A percentile compares a stretch with the other conserved stretches of the same genome.
These are phyloP conservation scores for Aegotheles bennettii DNA, from an alignment of 2,113 vertebrate genomes.

Conservation along the genomic window DNA sequence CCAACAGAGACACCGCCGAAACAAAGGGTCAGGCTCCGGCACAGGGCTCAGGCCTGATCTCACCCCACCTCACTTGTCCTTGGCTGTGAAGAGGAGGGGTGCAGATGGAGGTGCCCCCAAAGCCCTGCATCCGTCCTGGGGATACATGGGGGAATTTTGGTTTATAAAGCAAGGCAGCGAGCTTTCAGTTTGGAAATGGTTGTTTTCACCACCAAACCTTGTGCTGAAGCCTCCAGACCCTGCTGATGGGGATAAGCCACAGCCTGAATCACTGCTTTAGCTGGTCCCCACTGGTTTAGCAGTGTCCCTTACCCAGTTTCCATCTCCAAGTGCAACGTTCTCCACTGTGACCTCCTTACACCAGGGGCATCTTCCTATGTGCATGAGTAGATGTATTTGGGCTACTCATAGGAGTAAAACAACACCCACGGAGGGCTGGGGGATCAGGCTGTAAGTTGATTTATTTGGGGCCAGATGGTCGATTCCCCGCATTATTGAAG, in stretches of 20 bases:
- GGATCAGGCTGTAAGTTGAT: neutral
- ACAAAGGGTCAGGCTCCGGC: conserved; percentile 78
- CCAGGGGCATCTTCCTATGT: fast-evolving
- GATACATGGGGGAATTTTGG: neutral
- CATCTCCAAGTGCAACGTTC: neutral
- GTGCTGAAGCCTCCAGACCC: neutral
- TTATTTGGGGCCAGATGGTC: conserved; percentile 46
- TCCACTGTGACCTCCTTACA: fast-evolving
- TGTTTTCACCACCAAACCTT: neutral
- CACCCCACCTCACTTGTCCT: neutral
- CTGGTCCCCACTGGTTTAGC: too few species aligned
- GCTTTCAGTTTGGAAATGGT: neutral
- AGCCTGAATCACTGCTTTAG: too few species aligned
- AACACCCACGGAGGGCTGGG: neutral
- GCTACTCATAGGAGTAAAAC: neutral
- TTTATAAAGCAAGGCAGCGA: neutral
- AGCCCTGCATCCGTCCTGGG: fast-evolving
- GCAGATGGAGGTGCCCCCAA: neutral
- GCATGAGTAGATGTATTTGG: neutral
- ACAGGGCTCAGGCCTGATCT: conserved; percentile 49
- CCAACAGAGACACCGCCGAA: conserved; percentile 71
- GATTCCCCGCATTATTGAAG: conserved; percentile 50
- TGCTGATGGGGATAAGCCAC: fast-evolving
- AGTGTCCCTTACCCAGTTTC: neutral
- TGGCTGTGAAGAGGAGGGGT: neutral